Evolutionary conservation across 2,888 invertebrate genomes (phyloP).

Genomic region (Stenchaetothrips biformis): DNA sequence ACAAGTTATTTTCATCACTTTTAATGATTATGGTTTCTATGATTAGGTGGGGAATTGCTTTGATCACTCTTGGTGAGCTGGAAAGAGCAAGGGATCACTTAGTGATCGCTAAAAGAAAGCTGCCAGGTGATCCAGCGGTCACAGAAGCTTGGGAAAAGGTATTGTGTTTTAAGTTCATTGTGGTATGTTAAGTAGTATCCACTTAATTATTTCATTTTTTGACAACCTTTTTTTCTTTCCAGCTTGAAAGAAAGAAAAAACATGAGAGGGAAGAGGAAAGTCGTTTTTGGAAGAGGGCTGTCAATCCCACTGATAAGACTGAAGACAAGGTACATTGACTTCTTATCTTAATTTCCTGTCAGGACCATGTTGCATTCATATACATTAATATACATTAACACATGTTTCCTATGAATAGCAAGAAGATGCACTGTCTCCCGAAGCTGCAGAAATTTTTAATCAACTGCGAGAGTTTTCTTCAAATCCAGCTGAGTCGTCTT

Average conservation of each 20-base stretch:
- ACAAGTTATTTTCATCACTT: too few species aligned
- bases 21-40: too few species aligned
- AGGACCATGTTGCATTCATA: background rate
- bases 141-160: slow-evolving; percentile 53
- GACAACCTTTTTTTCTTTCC: too few species aligned
- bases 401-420: background rate
- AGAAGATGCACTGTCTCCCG: background rate
- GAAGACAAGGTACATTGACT: background rate
- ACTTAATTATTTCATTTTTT: background rate
- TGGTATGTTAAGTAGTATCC: background rate
- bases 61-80: slow-evolving; percentile 58
- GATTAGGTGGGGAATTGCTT: slow-evolving; percentile 59
- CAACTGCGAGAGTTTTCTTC: background rate
- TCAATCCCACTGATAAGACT: background rate
- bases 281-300: background rate
- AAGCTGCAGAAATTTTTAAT: background rate
- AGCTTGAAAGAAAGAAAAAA: background rate
- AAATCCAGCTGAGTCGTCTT: background rate
- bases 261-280: background rate
- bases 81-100: slow-evolving; percentile 54
- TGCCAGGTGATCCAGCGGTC: slow-evolving; percentile 54
- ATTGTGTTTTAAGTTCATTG: background rate
- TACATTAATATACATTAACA: background rate
- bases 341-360: background rate
- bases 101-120: slow-evolving; percentile 51